Conservation (phyloP, 2,797 vertebrate species). For the Danio tinwini region DNA sequence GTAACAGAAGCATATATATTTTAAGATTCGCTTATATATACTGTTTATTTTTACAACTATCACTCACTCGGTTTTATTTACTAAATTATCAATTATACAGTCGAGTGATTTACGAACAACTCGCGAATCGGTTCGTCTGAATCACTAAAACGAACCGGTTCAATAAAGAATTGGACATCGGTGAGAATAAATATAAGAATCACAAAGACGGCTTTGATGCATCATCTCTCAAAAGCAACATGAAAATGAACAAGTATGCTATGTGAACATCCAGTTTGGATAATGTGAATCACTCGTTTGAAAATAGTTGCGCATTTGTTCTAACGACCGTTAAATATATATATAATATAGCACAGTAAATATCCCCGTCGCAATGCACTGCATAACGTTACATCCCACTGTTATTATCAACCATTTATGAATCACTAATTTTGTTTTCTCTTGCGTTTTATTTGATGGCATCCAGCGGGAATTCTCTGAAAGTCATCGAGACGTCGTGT, state of each 20-base stretch:
- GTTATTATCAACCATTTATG: not conserved
- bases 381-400: not conserved
- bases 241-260: not conserved
- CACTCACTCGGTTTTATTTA: too few relatives aligned
- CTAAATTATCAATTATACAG: not conserved
- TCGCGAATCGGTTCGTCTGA: not conserved
- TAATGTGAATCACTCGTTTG: not conserved
- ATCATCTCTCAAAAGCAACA: not conserved
- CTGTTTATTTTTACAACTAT: too few relatives aligned
- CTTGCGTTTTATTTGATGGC: not conserved
- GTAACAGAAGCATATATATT: not conserved
- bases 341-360: not conserved
- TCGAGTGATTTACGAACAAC: too few relatives aligned
- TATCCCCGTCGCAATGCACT: not conserved
- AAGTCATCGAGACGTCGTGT: conserved; percentile 9
- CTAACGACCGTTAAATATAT: not conserved
- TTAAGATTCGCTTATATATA: not conserved
- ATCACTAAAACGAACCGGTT: too few relatives aligned
- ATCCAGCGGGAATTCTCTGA: conserved; percentile 2
- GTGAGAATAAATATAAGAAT: conserved; percentile 8
- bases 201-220: not conserved
- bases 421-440: not conserved
- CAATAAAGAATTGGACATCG: not conserved
- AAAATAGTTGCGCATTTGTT: conserved; percentile 3
- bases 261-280: not conserved